Evolutionary conservation across 2,797 vertebrate genomes (phyloP).

Genomic region (Streptopelia turtur): DNA sequence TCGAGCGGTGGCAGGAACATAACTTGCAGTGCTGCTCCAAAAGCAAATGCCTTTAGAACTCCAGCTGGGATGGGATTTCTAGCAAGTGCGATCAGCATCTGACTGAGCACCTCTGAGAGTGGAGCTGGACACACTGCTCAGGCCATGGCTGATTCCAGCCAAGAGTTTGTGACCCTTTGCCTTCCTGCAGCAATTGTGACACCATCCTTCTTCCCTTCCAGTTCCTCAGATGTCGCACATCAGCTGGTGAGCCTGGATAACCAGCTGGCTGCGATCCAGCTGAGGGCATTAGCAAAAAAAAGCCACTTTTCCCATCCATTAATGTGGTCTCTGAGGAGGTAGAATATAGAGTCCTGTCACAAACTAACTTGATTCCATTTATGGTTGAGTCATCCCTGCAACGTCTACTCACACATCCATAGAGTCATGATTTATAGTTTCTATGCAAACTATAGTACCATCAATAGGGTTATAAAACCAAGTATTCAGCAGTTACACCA

Average conservation of each 20-base stretch:
- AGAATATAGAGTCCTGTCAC: not conserved
- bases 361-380: not conserved
- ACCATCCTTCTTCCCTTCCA: not conserved
- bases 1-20: not conserved
- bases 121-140: fast-evolving
- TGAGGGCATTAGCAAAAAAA: not conserved
- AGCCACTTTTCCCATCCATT: not conserved
- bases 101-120: not conserved
- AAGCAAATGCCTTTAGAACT: not conserved
- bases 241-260: not conserved
- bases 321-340: not conserved
- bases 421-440: not conserved
- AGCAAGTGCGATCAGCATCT: not conserved
- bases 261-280: not conserved
- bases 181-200: not conserved
- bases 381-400: not conserved
- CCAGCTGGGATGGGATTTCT: not conserved
- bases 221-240: not conserved
- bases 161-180: not conserved
- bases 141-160: not conserved
- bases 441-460: not conserved
- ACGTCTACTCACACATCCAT: fast-evolving
- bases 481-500: not conserved
- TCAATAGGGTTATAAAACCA: not conserved
- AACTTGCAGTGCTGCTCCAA: not conserved